Conservation (phyloP, 2,888 invertebrate genomes). For the Clivina fossor region DNA sequence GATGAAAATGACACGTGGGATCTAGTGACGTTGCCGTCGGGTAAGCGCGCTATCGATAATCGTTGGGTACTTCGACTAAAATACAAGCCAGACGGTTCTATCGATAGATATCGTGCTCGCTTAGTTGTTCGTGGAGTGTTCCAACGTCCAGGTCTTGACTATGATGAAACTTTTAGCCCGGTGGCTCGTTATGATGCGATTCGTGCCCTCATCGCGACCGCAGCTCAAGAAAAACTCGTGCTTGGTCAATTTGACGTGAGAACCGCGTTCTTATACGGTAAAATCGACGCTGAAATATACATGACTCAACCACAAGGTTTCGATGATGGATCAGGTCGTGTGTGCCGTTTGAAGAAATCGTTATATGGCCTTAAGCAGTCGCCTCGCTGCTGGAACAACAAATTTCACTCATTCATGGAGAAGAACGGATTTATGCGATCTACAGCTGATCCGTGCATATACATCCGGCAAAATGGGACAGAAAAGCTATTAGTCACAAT, state of each 20-base stretch:
- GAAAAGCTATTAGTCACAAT: not conserved
- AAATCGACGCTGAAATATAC: constrained; percentile 30
- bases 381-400: too few species aligned
- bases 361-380: too few species aligned
- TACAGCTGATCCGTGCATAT: constrained; percentile 3
- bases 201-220: constrained; percentile 33
- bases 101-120: constrained; percentile 39
- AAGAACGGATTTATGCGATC: too few species aligned
- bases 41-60: constrained; percentile 25
- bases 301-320: constrained; percentile 29
- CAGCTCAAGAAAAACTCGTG: constrained; percentile 31
- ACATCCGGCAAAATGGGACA: not conserved
- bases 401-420: too few species aligned
- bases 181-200: constrained; percentile 30
- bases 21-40: constrained; percentile 6
- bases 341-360: too few species aligned
- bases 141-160: constrained; percentile 37
- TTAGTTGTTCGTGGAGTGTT: constrained; percentile 40
- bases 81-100: constrained; percentile 29
- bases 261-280: constrained; percentile 35
- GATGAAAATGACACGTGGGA: constrained; percentile 23
- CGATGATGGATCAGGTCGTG: constrained; percentile 23
- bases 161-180: constrained; percentile 38
- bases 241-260: constrained; percentile 37
- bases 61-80: constrained; percentile 35